phyloP scores from a whole-genome alignment of 2,888 invertebrate species.

The Adelphocoris suturalis region DNA sequence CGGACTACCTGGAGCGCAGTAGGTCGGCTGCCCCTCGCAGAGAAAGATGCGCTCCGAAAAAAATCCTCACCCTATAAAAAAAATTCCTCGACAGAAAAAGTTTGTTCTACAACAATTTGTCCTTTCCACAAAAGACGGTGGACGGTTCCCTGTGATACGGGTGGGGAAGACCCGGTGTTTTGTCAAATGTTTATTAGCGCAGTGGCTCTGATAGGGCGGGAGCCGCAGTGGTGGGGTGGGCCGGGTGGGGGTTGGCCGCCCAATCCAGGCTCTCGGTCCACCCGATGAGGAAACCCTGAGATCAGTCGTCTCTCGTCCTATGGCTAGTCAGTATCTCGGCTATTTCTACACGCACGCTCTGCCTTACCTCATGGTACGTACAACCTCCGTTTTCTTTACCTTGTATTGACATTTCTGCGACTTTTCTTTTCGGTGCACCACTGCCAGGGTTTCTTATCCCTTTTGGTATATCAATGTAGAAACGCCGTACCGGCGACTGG shows the following conservation, averaged over 20 bases:
- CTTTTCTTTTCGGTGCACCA: not conserved
- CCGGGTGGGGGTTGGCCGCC: slow-evolving; percentile 58
- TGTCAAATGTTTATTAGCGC: slow-evolving; percentile 70
- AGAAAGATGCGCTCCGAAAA: slow-evolving; percentile 6
- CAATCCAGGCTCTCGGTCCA: slow-evolving; percentile 61
- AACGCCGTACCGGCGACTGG: not conserved
- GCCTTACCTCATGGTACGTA: slow-evolving; percentile 74
- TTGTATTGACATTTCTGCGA: not conserved
- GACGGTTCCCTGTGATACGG: not conserved
- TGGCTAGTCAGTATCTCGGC: slow-evolving; percentile 74
- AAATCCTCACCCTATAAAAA: not conserved
- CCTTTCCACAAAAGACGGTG: slow-evolving; percentile 42
- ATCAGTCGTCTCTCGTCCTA: slow-evolving; percentile 66
- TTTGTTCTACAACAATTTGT: slow-evolving; percentile 40
- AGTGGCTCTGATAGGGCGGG: slow-evolving; percentile 55
- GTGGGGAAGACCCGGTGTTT: slow-evolving; percentile 58
- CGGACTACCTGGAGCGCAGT: not conserved
- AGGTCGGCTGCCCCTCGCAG: not conserved
- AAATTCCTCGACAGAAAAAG: slow-evolving; percentile 2
- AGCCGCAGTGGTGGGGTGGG: slow-evolving; percentile 64
- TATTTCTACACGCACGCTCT: slow-evolving; percentile 72
- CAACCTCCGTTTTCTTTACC: slow-evolving; percentile 50
- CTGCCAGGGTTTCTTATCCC: not conserved
- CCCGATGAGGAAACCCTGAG: slow-evolving; percentile 22
- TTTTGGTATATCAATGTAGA: too few species aligned